A percentile compares a stretch with the other conserved stretches of the same genome.
These are phyloP conservation scores for Numenius arquata DNA, from an alignment of 2,113 vertebrate species.

Conservation along the genomic window DNA sequence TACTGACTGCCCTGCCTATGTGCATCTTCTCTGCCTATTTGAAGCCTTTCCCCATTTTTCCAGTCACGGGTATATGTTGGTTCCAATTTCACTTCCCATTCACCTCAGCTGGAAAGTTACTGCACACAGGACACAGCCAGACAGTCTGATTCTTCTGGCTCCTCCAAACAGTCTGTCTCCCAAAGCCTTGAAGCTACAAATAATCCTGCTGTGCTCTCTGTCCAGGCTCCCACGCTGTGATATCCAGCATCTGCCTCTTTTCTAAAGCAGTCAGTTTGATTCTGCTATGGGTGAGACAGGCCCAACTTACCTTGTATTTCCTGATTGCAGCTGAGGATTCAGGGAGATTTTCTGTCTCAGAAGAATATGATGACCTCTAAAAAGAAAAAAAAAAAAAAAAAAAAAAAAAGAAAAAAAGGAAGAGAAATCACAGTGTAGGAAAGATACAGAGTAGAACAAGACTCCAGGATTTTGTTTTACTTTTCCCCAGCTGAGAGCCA, in stretches of 20 bases:
- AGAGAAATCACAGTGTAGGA: not conserved
- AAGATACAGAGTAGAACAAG: not conserved
- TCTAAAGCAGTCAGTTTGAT: conserved; percentile 11
- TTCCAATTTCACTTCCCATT: not conserved
- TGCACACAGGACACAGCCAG: conserved; percentile 2
- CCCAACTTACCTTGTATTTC: conserved; percentile 49
- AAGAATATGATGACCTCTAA: not conserved
- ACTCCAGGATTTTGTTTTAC: not conserved
- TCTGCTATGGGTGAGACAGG: not conserved
- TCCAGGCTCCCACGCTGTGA: not conserved
- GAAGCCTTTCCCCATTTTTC: not conserved
- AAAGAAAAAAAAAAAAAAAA: not conserved
- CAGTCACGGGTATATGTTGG: not conserved
- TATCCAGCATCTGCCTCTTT: conserved; percentile 1
- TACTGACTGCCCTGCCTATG: fast-evolving
- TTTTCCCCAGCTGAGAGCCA: not conserved
- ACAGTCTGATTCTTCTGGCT: conserved; percentile 22
- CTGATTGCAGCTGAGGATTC: not conserved
- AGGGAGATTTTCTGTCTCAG: not conserved
- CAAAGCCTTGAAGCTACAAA: conserved; percentile 47
- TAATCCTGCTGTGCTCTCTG: conserved; percentile 3
- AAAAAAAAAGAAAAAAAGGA: not conserved
- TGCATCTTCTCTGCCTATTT: not conserved
- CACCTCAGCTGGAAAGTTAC: conserved; percentile 51
- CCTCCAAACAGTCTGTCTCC: conserved; percentile 25